Conservation (phyloP, 1,140 invertebrate genomes). For the Harpegnathos saltator region DNA sequence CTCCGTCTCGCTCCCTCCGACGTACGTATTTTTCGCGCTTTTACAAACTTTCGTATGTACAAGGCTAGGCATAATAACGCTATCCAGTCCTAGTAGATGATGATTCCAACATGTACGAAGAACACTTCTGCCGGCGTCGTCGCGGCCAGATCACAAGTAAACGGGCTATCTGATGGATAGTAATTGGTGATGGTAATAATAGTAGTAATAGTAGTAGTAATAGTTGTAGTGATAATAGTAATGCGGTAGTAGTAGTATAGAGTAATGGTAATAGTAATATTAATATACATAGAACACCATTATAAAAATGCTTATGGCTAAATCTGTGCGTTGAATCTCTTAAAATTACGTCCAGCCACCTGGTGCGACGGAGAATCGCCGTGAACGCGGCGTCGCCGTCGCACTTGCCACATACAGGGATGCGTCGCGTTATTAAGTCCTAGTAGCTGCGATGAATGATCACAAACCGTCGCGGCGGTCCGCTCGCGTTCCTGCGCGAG, state of each 20-base stretch:
- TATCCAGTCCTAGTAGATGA: slow-evolving; percentile 47
- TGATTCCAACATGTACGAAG: slow-evolving; percentile 49
- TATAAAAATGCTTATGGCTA: slow-evolving; percentile 81
- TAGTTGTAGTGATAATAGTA: slow-evolving; percentile 15
- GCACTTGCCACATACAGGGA: slow-evolving; percentile 37
- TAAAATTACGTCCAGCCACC: slow-evolving; percentile 72
- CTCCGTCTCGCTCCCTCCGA: no score
- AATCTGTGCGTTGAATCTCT: slow-evolving; percentile 80
- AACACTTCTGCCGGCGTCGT: slow-evolving; percentile 46
- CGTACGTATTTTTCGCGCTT: no score
- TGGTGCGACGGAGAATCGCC: slow-evolving; percentile 66
- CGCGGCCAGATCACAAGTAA: slow-evolving; percentile 48
- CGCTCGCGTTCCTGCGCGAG: neutral
- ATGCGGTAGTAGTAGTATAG: slow-evolving; percentile 20
- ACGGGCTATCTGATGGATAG: slow-evolving; percentile 33
- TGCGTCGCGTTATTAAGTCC: slow-evolving; percentile 44
- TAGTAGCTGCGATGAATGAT: slow-evolving; percentile 30
- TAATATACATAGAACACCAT: slow-evolving; percentile 77
- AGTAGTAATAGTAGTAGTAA: neutral
- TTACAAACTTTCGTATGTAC: slow-evolving; percentile 55
- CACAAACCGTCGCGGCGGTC: slow-evolving; percentile 12
- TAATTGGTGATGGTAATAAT: slow-evolving; percentile 8
- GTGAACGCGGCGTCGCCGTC: slow-evolving; percentile 54
- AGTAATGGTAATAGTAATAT: slow-evolving; percentile 45
- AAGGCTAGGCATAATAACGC: slow-evolving; percentile 41